Evolutionary conservation across 2,113 vertebrate genomes (phyloP).

Genomic region (Megaptera novaeangliae): DNA sequence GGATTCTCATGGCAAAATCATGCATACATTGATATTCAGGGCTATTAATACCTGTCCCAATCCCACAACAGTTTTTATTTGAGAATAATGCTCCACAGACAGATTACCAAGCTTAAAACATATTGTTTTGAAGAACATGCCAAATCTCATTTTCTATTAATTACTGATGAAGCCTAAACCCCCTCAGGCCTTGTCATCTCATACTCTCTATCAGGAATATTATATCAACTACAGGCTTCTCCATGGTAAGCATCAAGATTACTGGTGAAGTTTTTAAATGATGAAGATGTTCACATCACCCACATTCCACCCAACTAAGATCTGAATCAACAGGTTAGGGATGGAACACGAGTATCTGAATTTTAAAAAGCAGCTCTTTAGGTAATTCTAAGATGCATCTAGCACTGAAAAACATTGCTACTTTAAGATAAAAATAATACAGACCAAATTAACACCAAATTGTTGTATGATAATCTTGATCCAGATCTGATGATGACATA

Average conservation of each 20-base stretch:
- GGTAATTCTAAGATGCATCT: neutral
- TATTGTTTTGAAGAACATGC: neutral
- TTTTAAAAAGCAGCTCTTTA: neutral
- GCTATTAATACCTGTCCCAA: neutral
- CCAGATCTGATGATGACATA: neutral
- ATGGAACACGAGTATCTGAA: accelerated
- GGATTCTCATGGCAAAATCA: neutral
- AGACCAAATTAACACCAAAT: neutral
- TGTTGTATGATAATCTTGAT: neutral
- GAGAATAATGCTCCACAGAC: neutral
- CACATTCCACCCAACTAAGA: neutral
- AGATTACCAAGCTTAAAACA: neutral
- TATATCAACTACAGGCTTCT: neutral
- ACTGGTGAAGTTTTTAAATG: neutral
- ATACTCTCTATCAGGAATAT: neutral
- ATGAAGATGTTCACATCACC: neutral
- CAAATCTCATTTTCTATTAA: neutral
- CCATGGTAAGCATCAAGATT: neutral
- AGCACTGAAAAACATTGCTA: neutral
- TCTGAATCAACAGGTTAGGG: neutral
- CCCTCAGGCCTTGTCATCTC: neutral
- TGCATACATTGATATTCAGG: neutral
- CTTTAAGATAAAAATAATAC: neutral
- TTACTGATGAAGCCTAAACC: neutral
- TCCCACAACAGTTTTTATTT: neutral